phyloP scores from a whole-genome alignment of 2,888 invertebrate species.

The Volucella inflata region DNA sequence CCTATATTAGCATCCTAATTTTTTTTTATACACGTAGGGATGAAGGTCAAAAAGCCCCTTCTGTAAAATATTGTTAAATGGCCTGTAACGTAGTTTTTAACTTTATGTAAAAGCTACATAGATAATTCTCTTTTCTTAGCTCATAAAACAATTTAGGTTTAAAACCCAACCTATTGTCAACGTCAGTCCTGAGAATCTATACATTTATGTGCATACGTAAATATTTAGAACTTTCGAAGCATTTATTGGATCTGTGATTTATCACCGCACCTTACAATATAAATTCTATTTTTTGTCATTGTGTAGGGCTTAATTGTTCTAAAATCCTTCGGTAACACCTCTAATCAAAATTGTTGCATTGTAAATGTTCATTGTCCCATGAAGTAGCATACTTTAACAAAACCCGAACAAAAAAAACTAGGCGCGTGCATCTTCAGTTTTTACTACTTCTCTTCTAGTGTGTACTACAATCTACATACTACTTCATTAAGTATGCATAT shows the following conservation, averaged over 20 bases:
- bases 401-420: conserved; percentile 19
- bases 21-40: too few species aligned
- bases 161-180: too few species aligned
- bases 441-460: conserved; percentile 14
- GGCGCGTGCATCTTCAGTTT: conserved; percentile 19
- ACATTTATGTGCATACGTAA: too few species aligned
- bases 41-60: too few species aligned
- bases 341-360: conserved; percentile 23
- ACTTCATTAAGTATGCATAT: conserved; percentile 19
- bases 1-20: too few species aligned
- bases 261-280: background rate
- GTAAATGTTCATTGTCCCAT: conserved; percentile 54
- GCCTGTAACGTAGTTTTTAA: too few species aligned
- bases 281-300: conserved; percentile 19
- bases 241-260: background rate
- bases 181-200: too few species aligned
- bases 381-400: conserved; percentile 36
- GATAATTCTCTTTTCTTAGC: too few species aligned
- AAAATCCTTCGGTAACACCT: conserved; percentile 43
- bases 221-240: too few species aligned
- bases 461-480: background rate
- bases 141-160: too few species aligned
- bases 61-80: too few species aligned
- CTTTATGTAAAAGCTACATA: too few species aligned
- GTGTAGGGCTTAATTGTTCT: background rate